Evolutionary conservation across 2,888 invertebrate genomes (phyloP), one percentile per base, ranked within the genome.

Genomic region (Acanthosoma haemorrhoidale): DNA sequence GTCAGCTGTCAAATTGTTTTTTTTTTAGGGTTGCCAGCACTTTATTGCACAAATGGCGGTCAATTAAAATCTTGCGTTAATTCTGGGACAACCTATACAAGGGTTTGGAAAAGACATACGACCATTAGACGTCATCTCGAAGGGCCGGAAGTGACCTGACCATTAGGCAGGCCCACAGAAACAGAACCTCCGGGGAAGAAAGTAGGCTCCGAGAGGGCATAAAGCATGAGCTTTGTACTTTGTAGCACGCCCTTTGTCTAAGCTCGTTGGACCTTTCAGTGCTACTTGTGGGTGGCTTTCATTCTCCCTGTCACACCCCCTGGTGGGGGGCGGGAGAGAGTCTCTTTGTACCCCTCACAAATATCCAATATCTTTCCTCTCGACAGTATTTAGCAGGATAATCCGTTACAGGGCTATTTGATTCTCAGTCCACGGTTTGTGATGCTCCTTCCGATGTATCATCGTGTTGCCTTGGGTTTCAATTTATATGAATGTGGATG

Each of bases 121-220:
- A n/a, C n/a, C n/a, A n/a, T n/a, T n/a, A n/a, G n/a, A n/a, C n/a
- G n/a, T n/a, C n/a, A n/a, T n/a, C n/a, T n/a, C n/a, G n/a, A n/a
- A n/a, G n/a, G n/a, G n/a, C n/a, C n/a, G n/a, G 51, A 51, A 51
- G 51, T 51, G 51, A 25, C 21, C 29, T 21, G 51, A 51, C 51
- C 51, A 51, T 51, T 51, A 51, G 51, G 29, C 21, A 25, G 51
- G 51, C 51, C 21, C 51, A 51, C 51, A 51, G n/a, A n/a, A n/a
- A n/a, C n/a, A n/a, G n/a, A n/a, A n/a, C n/a, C 51, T 51, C 25
- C 29, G 25, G 29, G 29, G 51, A 51, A 51, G 51, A 51, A 51
- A 25, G 3, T 25, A 51, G 51, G 25, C 51, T 51, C 29, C 29
- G 25, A 51, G 29, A 25, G 51, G 51, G n/a, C 29, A 51, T 51